A percentile compares a stretch with the other conserved stretches of the same genome.
phyloP scores from a whole-genome alignment of 2,797 vertebrate species.

The Schizopygopsis malacanthus region DNA sequence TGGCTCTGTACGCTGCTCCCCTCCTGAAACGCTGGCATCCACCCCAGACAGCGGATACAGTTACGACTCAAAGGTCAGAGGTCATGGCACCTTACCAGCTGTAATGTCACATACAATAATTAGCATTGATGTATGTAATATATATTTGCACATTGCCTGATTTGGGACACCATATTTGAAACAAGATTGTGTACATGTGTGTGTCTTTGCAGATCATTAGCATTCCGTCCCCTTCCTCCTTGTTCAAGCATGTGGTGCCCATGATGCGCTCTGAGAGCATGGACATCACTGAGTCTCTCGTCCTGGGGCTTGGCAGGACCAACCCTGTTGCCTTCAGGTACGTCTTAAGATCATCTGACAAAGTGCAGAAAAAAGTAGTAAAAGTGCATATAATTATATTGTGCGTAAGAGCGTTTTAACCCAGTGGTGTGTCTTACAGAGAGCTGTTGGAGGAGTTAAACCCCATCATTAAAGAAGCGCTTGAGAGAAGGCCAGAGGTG shows the following conservation, averaged over 20 bases:
- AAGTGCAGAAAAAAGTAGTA: not conserved
- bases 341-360: constrained; percentile 3
- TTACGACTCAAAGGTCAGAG: constrained; percentile 93
- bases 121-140: not conserved
- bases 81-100: not conserved
- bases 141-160: not conserved
- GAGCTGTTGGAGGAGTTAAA: constrained; percentile 98
- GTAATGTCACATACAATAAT: not conserved
- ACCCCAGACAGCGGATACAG: constrained; percentile 97
- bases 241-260: constrained; percentile 99
- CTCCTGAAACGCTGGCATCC: constrained; percentile 98
- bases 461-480: constrained; percentile 99
- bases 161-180: not conserved
- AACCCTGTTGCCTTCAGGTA: constrained; percentile 97
- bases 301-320: constrained; percentile 99
- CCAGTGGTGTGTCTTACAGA: constrained; percentile 72
- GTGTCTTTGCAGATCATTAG: constrained; percentile 86
- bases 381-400: not conserved
- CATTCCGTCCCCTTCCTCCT: constrained; percentile 94
- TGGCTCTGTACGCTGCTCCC: constrained; percentile 95
- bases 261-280: constrained; percentile 99
- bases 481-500: constrained; percentile 99
- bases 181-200: constrained; percentile 35
- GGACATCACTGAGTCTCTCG: constrained; percentile 99
- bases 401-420: not conserved